Percentiles rank a stretch among this genome's conserved stretches.
Evolutionary conservation across 2,797 vertebrate genomes (phyloP).

Genomic region (Chiroxiphia lanceolata): DNA sequence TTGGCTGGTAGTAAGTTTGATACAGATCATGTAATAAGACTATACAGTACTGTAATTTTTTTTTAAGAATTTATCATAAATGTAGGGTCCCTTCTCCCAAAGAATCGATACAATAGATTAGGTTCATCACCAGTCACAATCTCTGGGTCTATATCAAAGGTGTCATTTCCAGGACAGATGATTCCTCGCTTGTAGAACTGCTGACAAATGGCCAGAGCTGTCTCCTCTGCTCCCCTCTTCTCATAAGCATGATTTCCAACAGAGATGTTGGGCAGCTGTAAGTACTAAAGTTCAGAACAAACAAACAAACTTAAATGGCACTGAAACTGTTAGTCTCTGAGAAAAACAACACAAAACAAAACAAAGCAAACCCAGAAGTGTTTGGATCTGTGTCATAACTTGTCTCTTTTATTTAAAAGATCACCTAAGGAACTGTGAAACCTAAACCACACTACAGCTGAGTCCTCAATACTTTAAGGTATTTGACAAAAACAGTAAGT

Average conservation of each 20-base stretch:
- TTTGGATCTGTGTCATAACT: not conserved
- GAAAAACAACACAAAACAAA: not conserved
- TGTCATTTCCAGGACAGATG: constrained; percentile 86
- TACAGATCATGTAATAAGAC: not conserved
- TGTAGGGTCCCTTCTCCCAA: not conserved
- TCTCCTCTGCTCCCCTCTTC: constrained; percentile 68
- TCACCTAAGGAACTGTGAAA: not conserved
- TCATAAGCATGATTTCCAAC: constrained; percentile 89
- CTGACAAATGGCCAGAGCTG: constrained; percentile 85
- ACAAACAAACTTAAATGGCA: not conserved
- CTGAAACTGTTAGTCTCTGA: not conserved
- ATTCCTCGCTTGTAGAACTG: constrained; percentile 85
- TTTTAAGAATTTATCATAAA: not conserved
- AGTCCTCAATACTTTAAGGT: not conserved
- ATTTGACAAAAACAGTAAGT: not conserved
- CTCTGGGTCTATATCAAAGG: constrained; percentile 89
- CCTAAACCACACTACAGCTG: not conserved
- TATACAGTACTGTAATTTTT: not conserved
- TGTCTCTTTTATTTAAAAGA: not conserved
- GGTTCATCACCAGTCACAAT: constrained; percentile 84
- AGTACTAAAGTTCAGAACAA: constrained; percentile 78
- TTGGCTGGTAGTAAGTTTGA: not conserved
- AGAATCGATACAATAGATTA: not conserved
- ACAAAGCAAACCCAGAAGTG: not conserved
- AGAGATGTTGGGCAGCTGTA: constrained; percentile 83